phyloP scores from a whole-genome alignment of 2,888 invertebrate genomes.

The Synergus umbraculus region DNA sequence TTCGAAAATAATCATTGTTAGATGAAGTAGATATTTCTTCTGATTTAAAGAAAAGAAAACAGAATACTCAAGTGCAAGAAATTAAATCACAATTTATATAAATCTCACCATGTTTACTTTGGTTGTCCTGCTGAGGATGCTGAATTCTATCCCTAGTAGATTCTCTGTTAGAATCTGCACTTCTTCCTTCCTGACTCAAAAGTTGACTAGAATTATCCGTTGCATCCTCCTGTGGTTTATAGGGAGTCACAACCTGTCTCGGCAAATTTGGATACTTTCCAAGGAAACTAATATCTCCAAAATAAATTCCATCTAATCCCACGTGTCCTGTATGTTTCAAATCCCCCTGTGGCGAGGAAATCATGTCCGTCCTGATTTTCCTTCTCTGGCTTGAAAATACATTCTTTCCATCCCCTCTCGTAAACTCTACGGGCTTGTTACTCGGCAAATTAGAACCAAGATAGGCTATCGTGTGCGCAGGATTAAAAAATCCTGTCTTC shows the following conservation, averaged over 20 bases:
- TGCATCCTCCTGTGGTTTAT: slow-evolving; percentile 90
- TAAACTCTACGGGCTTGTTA: slow-evolving; percentile 79
- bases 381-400: slow-evolving; percentile 79
- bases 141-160: slow-evolving; percentile 67
- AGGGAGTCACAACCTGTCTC: slow-evolving; percentile 92
- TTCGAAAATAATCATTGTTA: background rate
- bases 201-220: slow-evolving; percentile 74
- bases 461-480: slow-evolving; percentile 92
- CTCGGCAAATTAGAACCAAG: slow-evolving; percentile 87
- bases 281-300: slow-evolving; percentile 93
- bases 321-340: slow-evolving; percentile 98
- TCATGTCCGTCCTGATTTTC: slow-evolving; percentile 93
- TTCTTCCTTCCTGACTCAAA: slow-evolving; percentile 65
- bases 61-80: background rate
- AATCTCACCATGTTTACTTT: slow-evolving; percentile 70
- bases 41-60: background rate
- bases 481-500: slow-evolving; percentile 95
- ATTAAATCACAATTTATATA: slow-evolving; percentile 5
- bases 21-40: background rate
- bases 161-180: slow-evolving; percentile 62
- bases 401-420: slow-evolving; percentile 81
- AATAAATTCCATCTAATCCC: slow-evolving; percentile 97
- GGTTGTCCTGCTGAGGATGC: slow-evolving; percentile 64
- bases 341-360: slow-evolving; percentile 97
- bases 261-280: slow-evolving; percentile 89